These are phyloP conservation scores for Phataginus tetradactyla DNA, from an alignment of 2,797 vertebrate genomes.

Conservation along the genomic window DNA sequence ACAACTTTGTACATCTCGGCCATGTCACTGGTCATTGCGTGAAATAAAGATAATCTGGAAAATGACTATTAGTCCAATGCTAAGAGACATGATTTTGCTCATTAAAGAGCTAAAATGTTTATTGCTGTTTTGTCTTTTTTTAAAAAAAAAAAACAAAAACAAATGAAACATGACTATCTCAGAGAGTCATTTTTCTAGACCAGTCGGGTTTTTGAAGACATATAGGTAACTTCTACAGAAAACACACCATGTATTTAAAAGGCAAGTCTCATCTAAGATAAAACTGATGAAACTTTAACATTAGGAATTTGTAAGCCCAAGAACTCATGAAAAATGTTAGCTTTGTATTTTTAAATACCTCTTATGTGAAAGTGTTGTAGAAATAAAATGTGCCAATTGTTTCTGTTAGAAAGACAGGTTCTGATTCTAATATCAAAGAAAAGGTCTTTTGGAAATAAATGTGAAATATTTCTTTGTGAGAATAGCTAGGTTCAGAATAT, in stretches of 20 bases:
- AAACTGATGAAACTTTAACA: conserved; percentile 39
- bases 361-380: background rate
- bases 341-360: conserved; percentile 50
- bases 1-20: conserved; percentile 90
- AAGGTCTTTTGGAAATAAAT: conserved; percentile 68
- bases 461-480: conserved; percentile 17
- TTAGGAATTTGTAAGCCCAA: conserved; percentile 3
- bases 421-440: background rate
- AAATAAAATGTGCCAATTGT: conserved; percentile 38
- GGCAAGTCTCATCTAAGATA: conserved; percentile 18
- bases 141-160: conserved; percentile 61
- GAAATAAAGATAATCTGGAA: conserved; percentile 91
- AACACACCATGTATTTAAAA: conserved; percentile 49
- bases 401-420: conserved; percentile 58
- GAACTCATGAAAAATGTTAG: background rate
- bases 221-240: conserved; percentile 75
- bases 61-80: conserved; percentile 90
- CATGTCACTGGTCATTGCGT: conserved; percentile 88
- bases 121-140: conserved; percentile 92
- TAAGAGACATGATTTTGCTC: conserved; percentile 91
- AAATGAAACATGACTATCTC: conserved; percentile 85
- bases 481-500: conserved; percentile 42
- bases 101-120: conserved; percentile 93
- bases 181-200: conserved; percentile 87
- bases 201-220: conserved; percentile 85